Conservation (phyloP, 53 echinoderm and acorn worm genomes). For the Zoroaster sp. region DNA sequence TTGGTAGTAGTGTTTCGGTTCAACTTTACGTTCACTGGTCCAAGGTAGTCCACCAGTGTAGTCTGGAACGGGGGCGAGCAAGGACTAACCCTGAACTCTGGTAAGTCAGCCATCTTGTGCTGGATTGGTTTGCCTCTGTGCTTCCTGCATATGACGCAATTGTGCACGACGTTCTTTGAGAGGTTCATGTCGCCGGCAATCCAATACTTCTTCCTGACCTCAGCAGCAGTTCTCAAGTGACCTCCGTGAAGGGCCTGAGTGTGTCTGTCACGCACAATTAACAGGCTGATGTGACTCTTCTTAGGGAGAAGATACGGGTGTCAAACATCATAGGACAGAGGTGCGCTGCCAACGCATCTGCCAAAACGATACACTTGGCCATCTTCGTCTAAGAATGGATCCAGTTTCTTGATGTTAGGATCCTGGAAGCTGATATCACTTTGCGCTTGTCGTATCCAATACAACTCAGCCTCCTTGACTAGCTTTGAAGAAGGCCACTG, state of each 20-base stretch:
- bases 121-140: conserved; percentile 63
- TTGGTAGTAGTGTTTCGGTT: conserved; percentile 51
- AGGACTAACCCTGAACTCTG: conserved; percentile 64
- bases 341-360: conserved; percentile 57
- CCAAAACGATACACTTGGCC: conserved; percentile 67
- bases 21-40: conserved; percentile 67
- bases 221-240: conserved; percentile 62
- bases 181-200: conserved; percentile 61
- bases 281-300: conserved; percentile 64
- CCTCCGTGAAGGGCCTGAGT: conserved; percentile 70
- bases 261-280: conserved; percentile 69
- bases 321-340: conserved; percentile 72
- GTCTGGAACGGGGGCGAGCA: conserved; percentile 8
- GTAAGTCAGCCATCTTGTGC: conserved; percentile 81
- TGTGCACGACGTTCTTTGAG: conserved; percentile 60
- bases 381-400: too few relatives aligned
- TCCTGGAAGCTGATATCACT: too few relatives aligned
- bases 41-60: conserved; percentile 78
- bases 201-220: conserved; percentile 72
- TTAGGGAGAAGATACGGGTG: conserved; percentile 79
- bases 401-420: too few relatives aligned
- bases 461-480: too few relatives aligned
- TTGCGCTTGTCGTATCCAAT: too few relatives aligned
- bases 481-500: too few relatives aligned
- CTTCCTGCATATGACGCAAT: conserved; percentile 50